These are phyloP conservation scores for Calliphora vomitoria DNA, from an alignment of 2,888 invertebrate species.

Conservation along the genomic window DNA sequence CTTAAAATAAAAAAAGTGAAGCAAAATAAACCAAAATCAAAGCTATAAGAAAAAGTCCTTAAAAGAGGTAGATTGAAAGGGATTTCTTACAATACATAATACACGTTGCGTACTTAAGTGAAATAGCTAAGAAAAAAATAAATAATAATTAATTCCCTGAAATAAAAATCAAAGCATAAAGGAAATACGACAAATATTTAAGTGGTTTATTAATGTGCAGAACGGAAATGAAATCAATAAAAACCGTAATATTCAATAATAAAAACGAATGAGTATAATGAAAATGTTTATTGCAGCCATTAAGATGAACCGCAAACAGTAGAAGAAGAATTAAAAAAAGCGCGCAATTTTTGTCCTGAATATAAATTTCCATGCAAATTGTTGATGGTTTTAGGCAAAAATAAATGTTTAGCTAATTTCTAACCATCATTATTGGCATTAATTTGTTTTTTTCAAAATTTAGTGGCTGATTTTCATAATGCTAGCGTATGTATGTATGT, in stretches of 20 bases:
- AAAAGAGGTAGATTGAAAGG: not conserved
- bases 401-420: conserved; percentile 32
- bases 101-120: not conserved
- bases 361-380: conserved; percentile 22
- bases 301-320: conserved; percentile 1
- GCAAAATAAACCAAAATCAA: not conserved
- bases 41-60: not conserved
- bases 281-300: conserved; percentile 48
- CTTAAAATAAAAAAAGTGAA: not conserved
- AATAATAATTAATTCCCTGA: conserved; percentile 4
- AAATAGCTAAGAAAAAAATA: not conserved
- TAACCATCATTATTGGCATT: conserved; percentile 36
- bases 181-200: conserved; percentile 9
- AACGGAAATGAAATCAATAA: conserved; percentile 54
- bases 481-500: not conserved
- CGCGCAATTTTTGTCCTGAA: conserved; percentile 36
- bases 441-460: conserved; percentile 34
- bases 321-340: conserved; percentile 30
- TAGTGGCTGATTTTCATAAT: conserved; percentile 15
- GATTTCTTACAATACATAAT: not conserved
- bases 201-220: conserved; percentile 29
- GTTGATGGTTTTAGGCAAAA: not conserved
- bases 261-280: conserved; percentile 43
- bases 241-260: conserved; percentile 16
- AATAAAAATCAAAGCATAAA: not conserved